phyloP scores from a whole-genome alignment of 92 coral and sea anemone species.

The Bergia puertoricense region DNA sequence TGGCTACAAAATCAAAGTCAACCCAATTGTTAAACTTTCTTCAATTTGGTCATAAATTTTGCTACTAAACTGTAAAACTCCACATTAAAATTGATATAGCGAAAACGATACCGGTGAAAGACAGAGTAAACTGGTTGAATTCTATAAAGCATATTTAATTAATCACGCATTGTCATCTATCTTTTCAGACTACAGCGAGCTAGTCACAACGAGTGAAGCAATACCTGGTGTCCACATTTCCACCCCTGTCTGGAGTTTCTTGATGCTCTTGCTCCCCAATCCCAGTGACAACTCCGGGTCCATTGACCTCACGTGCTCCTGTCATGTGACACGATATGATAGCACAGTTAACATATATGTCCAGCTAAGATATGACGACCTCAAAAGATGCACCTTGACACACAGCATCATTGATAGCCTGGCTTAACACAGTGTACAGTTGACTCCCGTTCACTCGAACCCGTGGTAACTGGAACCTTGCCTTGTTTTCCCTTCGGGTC shows the following conservation, averaged over 20 bases:
- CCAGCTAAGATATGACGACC: not conserved
- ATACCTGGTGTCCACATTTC: conserved; percentile 92
- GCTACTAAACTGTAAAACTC: too few species aligned
- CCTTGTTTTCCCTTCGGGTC: too few species aligned
- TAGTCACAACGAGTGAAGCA: not conserved
- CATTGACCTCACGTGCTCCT: conserved; percentile 76
- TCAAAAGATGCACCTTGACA: not conserved
- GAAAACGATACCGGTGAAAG: too few species aligned
- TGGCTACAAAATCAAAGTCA: too few species aligned
- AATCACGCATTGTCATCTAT: not conserved
- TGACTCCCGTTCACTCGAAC: too few species aligned
- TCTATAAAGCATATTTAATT: too few species aligned
- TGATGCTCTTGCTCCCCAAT: conserved; percentile 78
- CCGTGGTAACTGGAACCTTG: too few species aligned
- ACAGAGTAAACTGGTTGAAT: too few species aligned
- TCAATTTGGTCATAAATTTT: too few species aligned
- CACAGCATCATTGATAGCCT: not conserved
- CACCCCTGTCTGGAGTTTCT: conserved; percentile 82
- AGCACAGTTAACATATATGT: not conserved
- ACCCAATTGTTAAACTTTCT: too few species aligned
- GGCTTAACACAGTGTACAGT: not conserved
- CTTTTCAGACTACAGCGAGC: not conserved
- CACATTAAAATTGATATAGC: too few species aligned
- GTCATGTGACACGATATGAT: conserved; percentile 19
- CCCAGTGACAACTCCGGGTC: conserved; percentile 71